Percentiles rank a stretch among this genome's conserved stretches.
Evolutionary conservation across 2,113 vertebrate species (phyloP).

Genomic region (Malurus melanocephalus): DNA sequence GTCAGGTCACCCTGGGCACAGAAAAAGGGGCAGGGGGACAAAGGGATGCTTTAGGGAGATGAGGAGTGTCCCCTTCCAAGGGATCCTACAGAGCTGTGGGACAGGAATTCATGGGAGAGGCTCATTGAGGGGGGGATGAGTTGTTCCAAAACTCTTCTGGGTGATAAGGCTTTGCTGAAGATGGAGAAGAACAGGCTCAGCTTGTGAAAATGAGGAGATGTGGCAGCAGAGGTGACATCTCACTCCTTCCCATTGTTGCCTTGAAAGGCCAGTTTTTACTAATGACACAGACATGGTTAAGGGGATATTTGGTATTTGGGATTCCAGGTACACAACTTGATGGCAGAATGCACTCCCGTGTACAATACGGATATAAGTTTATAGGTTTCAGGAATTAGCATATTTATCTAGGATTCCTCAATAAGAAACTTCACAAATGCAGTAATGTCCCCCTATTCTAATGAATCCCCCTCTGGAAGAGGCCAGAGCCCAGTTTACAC

Average conservation of each 20-base stretch:
- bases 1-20: conserved; percentile 88
- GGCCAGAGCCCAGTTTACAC: too few species aligned
- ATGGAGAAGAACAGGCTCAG: accelerated
- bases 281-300: too few species aligned
- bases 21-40: accelerated
- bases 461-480: too few species aligned
- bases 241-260: neutral
- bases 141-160: neutral
- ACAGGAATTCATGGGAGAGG: accelerated
- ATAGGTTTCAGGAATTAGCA: too few species aligned
- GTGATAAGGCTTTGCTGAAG: neutral
- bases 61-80: neutral
- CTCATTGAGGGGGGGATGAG: neutral
- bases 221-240: neutral
- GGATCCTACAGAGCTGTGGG: neutral
- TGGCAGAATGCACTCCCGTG: too few species aligned
- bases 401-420: too few species aligned
- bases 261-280: too few species aligned
- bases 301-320: too few species aligned
- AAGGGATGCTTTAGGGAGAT: neutral
- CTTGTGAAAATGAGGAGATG: neutral
- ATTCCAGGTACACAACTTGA: too few species aligned
- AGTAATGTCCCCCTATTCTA: too few species aligned
- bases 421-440: too few species aligned
- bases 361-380: too few species aligned